Evolutionary conservation across 2,113 vertebrate genomes (phyloP).

Genomic region (Camelus bactrianus): DNA sequence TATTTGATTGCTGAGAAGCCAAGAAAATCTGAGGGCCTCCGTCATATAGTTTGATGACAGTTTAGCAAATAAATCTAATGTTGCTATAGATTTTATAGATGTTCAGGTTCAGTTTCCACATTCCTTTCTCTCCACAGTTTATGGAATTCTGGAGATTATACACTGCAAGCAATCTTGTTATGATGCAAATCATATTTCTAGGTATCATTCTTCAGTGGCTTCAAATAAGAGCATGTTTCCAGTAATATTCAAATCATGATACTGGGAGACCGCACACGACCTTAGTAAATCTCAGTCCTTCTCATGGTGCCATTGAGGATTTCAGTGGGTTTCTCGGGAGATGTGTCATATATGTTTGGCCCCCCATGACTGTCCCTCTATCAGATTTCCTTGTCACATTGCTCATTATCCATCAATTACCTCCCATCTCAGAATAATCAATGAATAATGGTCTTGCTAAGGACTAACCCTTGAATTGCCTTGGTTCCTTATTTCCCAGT

Average conservation of each 20-base stretch:
- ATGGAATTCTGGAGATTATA: not conserved
- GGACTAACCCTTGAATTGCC: not conserved
- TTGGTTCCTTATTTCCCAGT: not conserved
- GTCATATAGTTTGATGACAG: not conserved
- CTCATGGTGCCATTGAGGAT: rapidly evolving
- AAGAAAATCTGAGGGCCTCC: not conserved
- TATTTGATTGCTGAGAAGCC: not conserved
- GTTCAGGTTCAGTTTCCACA: not conserved
- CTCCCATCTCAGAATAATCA: not conserved
- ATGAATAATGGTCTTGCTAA: not conserved
- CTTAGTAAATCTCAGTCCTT: not conserved
- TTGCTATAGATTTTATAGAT: not conserved
- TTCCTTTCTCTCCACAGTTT: not conserved
- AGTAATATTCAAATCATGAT: not conserved
- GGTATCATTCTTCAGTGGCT: not conserved
- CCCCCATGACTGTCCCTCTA: not conserved
- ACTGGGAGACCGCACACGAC: not conserved
- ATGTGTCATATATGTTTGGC: not conserved
- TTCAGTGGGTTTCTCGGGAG: not conserved
- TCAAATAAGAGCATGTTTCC: not conserved
- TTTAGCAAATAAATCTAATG: not conserved
- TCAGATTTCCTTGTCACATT: not conserved
- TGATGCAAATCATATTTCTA: not conserved
- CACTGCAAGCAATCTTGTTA: not conserved
- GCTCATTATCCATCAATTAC: not conserved